Evolutionary conservation across 2,797 vertebrate genomes (phyloP).

Genomic region (Platalea minor): DNA sequence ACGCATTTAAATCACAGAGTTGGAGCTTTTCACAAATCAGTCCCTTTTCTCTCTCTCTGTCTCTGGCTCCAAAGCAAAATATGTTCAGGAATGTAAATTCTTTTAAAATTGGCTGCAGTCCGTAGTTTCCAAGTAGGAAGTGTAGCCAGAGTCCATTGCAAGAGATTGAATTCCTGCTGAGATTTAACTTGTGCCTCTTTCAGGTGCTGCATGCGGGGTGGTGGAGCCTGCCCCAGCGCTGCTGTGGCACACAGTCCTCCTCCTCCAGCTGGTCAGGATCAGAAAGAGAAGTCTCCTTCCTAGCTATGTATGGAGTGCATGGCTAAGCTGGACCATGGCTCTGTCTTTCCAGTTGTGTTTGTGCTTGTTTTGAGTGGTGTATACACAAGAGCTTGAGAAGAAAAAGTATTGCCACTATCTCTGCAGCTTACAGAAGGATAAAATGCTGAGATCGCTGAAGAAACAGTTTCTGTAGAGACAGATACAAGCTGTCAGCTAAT

Average conservation of each 20-base stretch:
- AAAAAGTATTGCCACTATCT: background rate
- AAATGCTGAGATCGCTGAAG: background rate
- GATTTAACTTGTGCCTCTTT: background rate
- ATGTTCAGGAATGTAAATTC: conserved; percentile 15
- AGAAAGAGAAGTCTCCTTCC: background rate
- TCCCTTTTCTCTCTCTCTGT: background rate
- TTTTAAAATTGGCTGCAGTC: background rate
- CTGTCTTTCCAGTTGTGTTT: background rate
- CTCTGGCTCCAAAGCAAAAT: conserved; percentile 2
- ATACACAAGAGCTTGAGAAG: background rate
- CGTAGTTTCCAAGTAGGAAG: background rate
- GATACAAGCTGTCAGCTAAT: background rate
- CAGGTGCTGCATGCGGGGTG: background rate
- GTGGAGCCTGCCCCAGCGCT: background rate
- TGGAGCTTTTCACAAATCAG: conserved; percentile 3
- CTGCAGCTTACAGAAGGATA: background rate
- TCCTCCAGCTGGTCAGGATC: background rate
- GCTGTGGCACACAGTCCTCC: background rate
- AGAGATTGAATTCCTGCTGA: background rate
- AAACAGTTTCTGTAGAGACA: background rate
- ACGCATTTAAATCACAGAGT: background rate
- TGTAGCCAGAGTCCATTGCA: background rate
- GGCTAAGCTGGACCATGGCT: background rate
- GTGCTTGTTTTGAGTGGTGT: background rate
- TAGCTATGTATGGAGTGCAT: too few species aligned